phyloP scores from a whole-genome alignment of 2,113 vertebrate species.

The Albula glossodonta region DNA sequence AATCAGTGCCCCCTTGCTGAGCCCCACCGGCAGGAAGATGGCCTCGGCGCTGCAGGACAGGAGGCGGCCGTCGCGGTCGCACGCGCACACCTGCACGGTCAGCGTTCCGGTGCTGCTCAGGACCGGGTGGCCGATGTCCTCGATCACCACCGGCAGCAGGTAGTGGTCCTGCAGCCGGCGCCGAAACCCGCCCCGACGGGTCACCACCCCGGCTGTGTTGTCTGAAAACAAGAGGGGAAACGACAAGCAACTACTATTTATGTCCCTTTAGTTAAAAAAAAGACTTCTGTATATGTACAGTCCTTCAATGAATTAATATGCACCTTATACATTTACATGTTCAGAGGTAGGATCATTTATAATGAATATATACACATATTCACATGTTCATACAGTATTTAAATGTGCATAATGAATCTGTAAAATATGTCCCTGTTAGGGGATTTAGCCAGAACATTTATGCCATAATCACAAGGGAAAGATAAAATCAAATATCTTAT shows the following conservation, averaged over 20 bases:
- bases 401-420: too few relatives aligned
- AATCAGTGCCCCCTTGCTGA: constrained; percentile 86
- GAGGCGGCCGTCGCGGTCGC: constrained; percentile 75
- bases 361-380: too few relatives aligned
- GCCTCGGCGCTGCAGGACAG: constrained; percentile 84
- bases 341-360: too few relatives aligned
- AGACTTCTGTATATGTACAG: constrained; percentile 26
- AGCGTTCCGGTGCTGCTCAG: constrained; percentile 91
- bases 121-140: constrained; percentile 88
- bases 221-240: constrained; percentile 63
- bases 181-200: constrained; percentile 77
- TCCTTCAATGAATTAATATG: constrained; percentile 20
- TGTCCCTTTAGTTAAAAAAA: constrained; percentile 2
- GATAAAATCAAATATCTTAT: too few relatives aligned
- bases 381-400: too few relatives aligned
- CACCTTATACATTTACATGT: too few relatives aligned
- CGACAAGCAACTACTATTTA: background rate
- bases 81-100: constrained; percentile 87
- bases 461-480: too few relatives aligned
- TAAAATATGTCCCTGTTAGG: too few relatives aligned
- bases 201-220: constrained; percentile 89
- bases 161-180: constrained; percentile 79
- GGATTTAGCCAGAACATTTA: too few relatives aligned
- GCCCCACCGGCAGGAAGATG: constrained; percentile 82
- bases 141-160: constrained; percentile 82